Evolutionary conservation across 2,888 invertebrate genomes (phyloP), one percentile per base, ranked within the genome.

Genomic region (Phaonia tiefii): DNA sequence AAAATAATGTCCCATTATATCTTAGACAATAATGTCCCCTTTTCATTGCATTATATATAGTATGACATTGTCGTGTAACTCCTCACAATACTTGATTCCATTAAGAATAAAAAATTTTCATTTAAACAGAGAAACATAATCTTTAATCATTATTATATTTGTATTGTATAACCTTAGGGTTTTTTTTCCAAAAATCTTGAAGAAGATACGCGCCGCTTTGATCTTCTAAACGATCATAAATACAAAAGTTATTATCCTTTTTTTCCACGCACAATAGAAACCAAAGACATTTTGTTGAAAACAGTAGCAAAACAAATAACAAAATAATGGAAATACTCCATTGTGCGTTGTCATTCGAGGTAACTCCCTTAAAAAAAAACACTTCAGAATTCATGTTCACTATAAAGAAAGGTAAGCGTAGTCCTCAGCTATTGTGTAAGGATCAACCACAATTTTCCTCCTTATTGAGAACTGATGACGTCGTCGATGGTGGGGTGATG

Each of bases 391-490:
- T n/a, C 31, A 25, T 37, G 15, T 67, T 20, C n/a, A 54, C 54
- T 8, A 39, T 20, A 54, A 31, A n/a, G 5, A 10, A 63, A 74
- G 10, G 26, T n/a, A n/a, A n/a, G n/a, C n/a, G 10, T 51, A 25
- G 17, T 22, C 42, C 82, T 82, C 44, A 72, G 83, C n/a, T n/a
- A 82, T 83, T 67, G 83, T 83, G 84, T 83, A 80, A 79, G n/a
- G 80, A 83, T 83, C 84, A 83, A 85, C 84, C 84, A 70, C 84
- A 84, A 80, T 83, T 81, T 79, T 11, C 25, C n/a, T n/a, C n/a
- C n/a, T n/a, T n/a, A n/a, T n/a, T n/a, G n/a, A n/a, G n/a, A n/a
- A n/a, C n/a, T n/a, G n/a, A n/a, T n/a, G n/a, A 63, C 72, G 54
- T 20, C n/a, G 31, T 56, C 66, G 65, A 25, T 63, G 63, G 54